Base-by-base conservation (phyloP, 23 tunicate genomes). In the Phallusia fumigata region DNA sequence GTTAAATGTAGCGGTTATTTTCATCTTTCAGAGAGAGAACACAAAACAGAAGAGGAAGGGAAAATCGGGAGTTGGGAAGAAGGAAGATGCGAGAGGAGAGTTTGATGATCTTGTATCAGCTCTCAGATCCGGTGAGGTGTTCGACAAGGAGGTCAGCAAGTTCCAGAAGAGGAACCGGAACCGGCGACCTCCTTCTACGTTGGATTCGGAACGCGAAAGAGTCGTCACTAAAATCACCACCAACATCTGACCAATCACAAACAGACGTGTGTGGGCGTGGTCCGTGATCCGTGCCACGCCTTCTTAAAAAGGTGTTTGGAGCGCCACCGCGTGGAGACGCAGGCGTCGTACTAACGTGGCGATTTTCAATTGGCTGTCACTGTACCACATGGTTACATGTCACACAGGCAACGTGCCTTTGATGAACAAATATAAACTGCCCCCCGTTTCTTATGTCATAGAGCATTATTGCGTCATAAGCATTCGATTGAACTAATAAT, bases 51-150 rank as follows among this genome's bases (percentile, higher is more conserved):
- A 87, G 47, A 80, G 81, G 64, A 76, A 81, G 30, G 33, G 36
- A 31, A n/a, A 30, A 44, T 0, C 10, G 0, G 82, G 82, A 19
- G 30, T 32, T 0, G 82, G 83, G 35, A 85, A 85, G 76, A 58
- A 36, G 52, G 84, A 79, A 35, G 87, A 83, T 32, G 74, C 78
- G 13, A 83, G 92, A 73, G 98, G 98, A 35, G 94, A 94, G 34
- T 94, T 94, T 73, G 98, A 94, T 76, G 98, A 94, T 51, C 90
- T 94, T 19, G 98, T 94, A 26, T 94, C 98, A 72, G 98, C 98
- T 16, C 83, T 94, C 30, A 79, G 87, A 32, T 89, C 98, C 51
- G 98, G 98, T 16, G 98, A 94, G 53, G 94, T 94, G 31, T 94
- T 94, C 78, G 98, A 94, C 12, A 94, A 89, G 52, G 98, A 94